Evolutionary conservation across 1,140 invertebrate species (phyloP).

Genomic region (Anagrus nilaparvatae): DNA sequence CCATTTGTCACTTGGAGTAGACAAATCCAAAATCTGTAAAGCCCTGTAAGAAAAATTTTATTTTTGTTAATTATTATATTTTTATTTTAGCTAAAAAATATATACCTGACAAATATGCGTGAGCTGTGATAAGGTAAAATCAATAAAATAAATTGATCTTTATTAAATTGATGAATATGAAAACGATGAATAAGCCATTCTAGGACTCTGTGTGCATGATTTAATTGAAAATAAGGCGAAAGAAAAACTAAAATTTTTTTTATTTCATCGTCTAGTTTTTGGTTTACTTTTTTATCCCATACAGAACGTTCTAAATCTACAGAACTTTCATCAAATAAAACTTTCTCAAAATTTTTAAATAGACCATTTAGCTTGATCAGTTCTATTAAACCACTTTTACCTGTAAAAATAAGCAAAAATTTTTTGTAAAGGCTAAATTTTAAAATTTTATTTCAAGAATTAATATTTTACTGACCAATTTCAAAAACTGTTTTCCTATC

Average conservation of each 20-base stretch:
- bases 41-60: conserved; percentile 33
- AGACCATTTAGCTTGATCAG: conserved; percentile 57
- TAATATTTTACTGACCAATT: conserved; percentile 51
- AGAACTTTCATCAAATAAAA: conserved; percentile 64
- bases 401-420: conserved; percentile 27
- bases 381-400: conserved; percentile 69
- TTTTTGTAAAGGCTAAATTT: conserved; percentile 1
- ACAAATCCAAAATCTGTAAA: conserved; percentile 64
- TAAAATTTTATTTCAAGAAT: conserved; percentile 5
- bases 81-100: background rate
- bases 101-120: conserved; percentile 67
- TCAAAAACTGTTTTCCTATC: conserved; percentile 74
- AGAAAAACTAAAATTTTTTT: conserved; percentile 68
- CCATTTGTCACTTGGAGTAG: conserved; percentile 56
- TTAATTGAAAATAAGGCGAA: conserved; percentile 79
- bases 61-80: conserved; percentile 6
- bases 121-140: conserved; percentile 88
- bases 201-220: conserved; percentile 75
- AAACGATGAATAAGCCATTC: conserved; percentile 90
- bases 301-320: conserved; percentile 72
- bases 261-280: conserved; percentile 65
- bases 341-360: conserved; percentile 64
- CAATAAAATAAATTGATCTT: conserved; percentile 64
- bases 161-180: conserved; percentile 80
- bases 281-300: conserved; percentile 62